phyloP scores from a whole-genome alignment of 1,140 invertebrate species.

The Tetramorium simillimum region DNA sequence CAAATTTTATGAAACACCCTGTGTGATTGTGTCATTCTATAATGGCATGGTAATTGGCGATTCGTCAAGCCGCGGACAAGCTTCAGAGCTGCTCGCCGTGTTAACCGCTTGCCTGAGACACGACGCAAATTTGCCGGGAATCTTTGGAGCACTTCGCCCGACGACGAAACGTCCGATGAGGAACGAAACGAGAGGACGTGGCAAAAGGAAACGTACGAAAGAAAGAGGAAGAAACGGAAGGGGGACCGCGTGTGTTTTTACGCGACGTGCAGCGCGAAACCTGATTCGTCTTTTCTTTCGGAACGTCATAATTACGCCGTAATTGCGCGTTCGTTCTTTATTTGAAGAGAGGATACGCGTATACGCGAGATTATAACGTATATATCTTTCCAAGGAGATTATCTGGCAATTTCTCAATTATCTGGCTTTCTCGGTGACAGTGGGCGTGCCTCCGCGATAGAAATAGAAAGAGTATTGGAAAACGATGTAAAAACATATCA shows the following conservation, averaged over 20 bases:
- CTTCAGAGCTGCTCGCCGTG: constrained; percentile 63
- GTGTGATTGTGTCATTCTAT: constrained; percentile 46
- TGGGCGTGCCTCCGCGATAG: background rate
- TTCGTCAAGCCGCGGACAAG: constrained; percentile 64
- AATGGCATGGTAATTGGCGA: constrained; percentile 60
- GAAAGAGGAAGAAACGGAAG: constrained; percentile 3
- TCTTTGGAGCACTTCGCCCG: constrained; percentile 56
- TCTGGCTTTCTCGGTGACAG: constrained; percentile 29
- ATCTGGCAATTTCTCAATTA: constrained; percentile 60
- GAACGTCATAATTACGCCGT: constrained; percentile 70
- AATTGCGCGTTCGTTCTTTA: constrained; percentile 70
- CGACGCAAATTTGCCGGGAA: constrained; percentile 55
- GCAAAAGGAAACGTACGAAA: background rate
- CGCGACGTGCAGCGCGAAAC: constrained; percentile 56
- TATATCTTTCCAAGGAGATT: constrained; percentile 34
- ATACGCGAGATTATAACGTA: constrained; percentile 40
- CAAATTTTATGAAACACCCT: constrained; percentile 37
- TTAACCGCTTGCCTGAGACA: constrained; percentile 66
- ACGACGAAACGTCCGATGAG: constrained; percentile 69
- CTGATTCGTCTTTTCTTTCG: constrained; percentile 53
- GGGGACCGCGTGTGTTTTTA: constrained; percentile 49
- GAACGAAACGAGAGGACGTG: constrained; percentile 64
- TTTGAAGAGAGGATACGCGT: constrained; percentile 23
- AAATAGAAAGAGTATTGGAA: background rate
- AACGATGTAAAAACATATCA: background rate